phyloP scores from a whole-genome alignment of 2,113 vertebrate species.

The Ariopsis seemanni region DNA sequence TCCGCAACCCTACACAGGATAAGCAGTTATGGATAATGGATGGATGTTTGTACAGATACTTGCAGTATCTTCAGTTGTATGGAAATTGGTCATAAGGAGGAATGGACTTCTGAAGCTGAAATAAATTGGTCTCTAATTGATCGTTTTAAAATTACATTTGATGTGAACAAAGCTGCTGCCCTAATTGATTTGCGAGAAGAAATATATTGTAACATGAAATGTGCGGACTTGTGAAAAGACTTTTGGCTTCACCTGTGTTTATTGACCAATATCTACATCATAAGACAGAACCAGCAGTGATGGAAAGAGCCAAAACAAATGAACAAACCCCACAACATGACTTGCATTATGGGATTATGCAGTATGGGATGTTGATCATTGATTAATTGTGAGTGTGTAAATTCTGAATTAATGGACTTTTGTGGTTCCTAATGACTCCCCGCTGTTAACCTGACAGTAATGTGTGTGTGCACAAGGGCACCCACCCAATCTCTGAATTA shows the following conservation, averaged over 20 bases:
- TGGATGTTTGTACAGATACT: background rate
- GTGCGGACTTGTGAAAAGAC: background rate
- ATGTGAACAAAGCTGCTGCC: background rate
- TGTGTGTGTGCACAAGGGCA: constrained; percentile 13
- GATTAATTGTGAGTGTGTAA: constrained; percentile 21
- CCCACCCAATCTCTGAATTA: constrained; percentile 8
- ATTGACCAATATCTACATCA: background rate
- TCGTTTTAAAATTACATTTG: background rate
- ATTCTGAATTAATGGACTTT: constrained; percentile 34
- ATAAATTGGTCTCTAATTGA: background rate
- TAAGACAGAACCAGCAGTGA: background rate
- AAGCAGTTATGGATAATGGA: no score
- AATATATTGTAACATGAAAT: background rate
- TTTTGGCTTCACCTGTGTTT: background rate
- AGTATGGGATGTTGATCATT: background rate
- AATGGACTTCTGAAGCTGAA: background rate
- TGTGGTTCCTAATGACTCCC: constrained; percentile 30
- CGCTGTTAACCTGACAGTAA: constrained; percentile 32
- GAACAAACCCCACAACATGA: background rate
- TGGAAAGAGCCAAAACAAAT: background rate
- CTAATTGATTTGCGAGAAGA: background rate
- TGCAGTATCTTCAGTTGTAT: background rate
- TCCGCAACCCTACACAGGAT: no score
- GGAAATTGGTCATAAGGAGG: background rate
- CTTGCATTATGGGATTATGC: background rate